Percentiles rank a stretch among this genome's conserved stretches.
phyloP scores from a whole-genome alignment of 2,797 vertebrate species.

The Champsocephalus esox region DNA sequence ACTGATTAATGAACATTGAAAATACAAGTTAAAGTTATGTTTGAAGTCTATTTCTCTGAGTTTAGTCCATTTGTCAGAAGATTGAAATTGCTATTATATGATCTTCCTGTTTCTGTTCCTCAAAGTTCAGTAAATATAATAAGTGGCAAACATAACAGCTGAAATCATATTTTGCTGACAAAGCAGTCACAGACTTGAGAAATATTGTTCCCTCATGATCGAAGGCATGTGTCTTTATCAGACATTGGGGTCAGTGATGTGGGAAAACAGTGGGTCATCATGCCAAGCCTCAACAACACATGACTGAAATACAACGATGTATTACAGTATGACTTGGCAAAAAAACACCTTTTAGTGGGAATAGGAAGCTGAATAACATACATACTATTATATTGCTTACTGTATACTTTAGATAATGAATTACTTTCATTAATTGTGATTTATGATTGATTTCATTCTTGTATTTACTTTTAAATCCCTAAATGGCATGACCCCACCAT shows the following conservation, averaged over 20 bases:
- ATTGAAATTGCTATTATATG: not conserved
- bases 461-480: no score
- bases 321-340: constrained; percentile 34
- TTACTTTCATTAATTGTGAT: no score
- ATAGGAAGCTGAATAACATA: not conserved
- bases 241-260: constrained; percentile 13
- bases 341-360: constrained; percentile 2
- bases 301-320: constrained; percentile 27
- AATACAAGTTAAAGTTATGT: not conserved
- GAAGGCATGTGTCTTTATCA: constrained; percentile 22
- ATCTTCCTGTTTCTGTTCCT: not conserved
- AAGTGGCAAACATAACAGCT: not conserved
- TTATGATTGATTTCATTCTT: no score
- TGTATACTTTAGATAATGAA: not conserved
- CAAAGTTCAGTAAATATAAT: not conserved
- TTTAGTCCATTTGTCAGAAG: not conserved
- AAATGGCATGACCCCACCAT: no score
- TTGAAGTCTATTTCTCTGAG: not conserved
- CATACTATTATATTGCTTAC: not conserved
- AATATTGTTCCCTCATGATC: constrained; percentile 50
- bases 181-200: constrained; percentile 9
- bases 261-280: constrained; percentile 13
- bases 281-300: constrained; percentile 24
- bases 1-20: not conserved
- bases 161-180: not conserved